Evolutionary conservation across 2,797 vertebrate species (phyloP).

Genomic region (Glossophaga mutica): DNA sequence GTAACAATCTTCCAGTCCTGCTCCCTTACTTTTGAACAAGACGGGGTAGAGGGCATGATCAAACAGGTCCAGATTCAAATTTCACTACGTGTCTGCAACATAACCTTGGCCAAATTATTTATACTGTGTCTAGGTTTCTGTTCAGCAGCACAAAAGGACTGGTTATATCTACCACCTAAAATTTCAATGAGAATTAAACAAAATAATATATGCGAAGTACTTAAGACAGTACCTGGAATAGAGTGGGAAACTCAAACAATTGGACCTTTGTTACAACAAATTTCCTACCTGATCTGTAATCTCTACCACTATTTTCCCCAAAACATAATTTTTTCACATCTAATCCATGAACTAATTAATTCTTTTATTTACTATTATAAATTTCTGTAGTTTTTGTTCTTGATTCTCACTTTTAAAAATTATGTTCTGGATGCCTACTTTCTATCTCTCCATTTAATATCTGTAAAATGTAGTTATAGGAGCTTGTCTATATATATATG

Average conservation of each 20-base stretch:
- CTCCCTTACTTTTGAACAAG: not conserved
- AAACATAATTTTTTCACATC: not conserved
- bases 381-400: constrained; percentile 1
- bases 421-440: not conserved
- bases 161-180: not conserved
- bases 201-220: not conserved
- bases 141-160: not conserved
- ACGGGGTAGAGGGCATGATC: not conserved
- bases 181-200: not conserved
- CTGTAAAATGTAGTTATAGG: not conserved
- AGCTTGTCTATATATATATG: not conserved
- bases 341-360: not conserved
- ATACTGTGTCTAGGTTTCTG: not conserved
- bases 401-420: constrained; percentile 8
- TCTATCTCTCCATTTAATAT: not conserved
- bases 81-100: not conserved
- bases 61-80: not conserved
- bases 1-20: not conserved
- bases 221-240: not conserved
- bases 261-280: not conserved
- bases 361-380: not conserved
- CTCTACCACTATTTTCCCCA: not conserved
- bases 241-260: not conserved
- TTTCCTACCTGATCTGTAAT: not conserved
- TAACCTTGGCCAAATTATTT: not conserved